These are phyloP conservation scores for Oscheius sp. DNA, from an alignment of 2,888 invertebrate species.

Conservation along the genomic window DNA sequence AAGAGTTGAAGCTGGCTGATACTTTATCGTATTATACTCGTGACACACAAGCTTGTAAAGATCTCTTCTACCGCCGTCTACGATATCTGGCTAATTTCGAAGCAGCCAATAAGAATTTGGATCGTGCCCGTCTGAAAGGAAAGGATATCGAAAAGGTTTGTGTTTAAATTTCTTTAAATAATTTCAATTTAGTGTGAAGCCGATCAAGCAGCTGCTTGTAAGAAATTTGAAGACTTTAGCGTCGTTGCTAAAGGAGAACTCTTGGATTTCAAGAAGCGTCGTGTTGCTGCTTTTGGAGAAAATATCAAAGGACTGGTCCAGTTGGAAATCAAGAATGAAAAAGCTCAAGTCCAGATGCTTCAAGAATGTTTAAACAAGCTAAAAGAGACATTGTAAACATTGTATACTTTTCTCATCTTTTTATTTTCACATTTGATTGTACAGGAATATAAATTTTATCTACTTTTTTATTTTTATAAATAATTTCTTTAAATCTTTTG, in stretches of 20 bases:
- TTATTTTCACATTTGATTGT: neutral
- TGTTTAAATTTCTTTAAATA: too few relatives aligned
- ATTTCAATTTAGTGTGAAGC: constrained; percentile 89
- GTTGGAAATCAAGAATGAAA: constrained; percentile 89
- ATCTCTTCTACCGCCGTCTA: constrained; percentile 88
- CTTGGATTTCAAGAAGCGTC: constrained; percentile 76
- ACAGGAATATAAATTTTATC: too few relatives aligned
- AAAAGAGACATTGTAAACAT: constrained; percentile 37
- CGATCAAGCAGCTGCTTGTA: constrained; percentile 92
- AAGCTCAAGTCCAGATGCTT: constrained; percentile 53
- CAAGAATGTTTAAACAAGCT: constrained; percentile 47
- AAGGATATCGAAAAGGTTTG: constrained; percentile 97
- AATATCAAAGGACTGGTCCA: constrained; percentile 95
- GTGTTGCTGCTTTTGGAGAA: constrained; percentile 93
- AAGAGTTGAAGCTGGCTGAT: constrained; percentile 93
- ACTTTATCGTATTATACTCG: constrained; percentile 96
- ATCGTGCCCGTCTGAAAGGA: constrained; percentile 94
- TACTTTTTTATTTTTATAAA: too few relatives aligned
- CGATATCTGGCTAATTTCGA: constrained; percentile 94
- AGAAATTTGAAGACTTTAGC: constrained; percentile 95
- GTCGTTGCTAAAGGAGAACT: constrained; percentile 86
- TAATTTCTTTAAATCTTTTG: too few relatives aligned
- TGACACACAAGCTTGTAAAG: constrained; percentile 95
- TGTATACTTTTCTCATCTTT: neutral
- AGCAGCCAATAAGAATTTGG: constrained; percentile 92